Conservation (phyloP, 2,888 invertebrate species). For the Saturnia japonica region DNA sequence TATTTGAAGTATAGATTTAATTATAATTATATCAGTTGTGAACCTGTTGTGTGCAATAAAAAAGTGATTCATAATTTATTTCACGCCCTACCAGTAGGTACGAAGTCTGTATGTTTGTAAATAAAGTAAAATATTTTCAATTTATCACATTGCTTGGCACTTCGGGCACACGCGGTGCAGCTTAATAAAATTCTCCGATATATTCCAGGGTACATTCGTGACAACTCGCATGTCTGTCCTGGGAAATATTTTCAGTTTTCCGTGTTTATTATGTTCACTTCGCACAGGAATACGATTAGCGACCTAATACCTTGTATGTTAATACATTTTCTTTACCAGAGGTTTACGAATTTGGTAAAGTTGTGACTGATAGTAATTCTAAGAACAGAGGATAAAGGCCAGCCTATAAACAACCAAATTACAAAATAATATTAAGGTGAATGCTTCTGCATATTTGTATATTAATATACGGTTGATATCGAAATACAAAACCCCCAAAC, state of each 20-base stretch:
- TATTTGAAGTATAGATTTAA: no score
- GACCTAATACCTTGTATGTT: constrained; percentile 1
- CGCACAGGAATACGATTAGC: constrained; percentile 17
- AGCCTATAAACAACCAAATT: no score
- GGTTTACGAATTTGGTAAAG: no score
- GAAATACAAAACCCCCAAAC: no score
- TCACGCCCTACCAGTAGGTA: background rate
- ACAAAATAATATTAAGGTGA: no score
- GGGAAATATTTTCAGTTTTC: constrained; percentile 25
- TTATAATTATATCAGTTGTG: no score
- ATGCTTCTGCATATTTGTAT: no score
- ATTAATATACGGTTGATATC: no score
- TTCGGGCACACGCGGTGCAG: constrained; percentile 29
- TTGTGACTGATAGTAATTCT: no score
- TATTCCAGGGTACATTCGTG: constrained; percentile 24
- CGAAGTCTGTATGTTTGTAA: background rate
- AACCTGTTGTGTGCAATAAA: background rate
- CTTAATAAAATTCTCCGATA: constrained; percentile 33
- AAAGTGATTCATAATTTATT: background rate
- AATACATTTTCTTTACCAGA: background rate
- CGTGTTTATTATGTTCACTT: constrained; percentile 20
- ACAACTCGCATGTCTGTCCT: constrained; percentile 24
- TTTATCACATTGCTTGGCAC: constrained; percentile 32
- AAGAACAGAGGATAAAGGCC: no score
- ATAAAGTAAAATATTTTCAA: constrained; percentile 31